Conservation (phyloP, 2,888 invertebrate genomes). For the Cancer borealis region DNA sequence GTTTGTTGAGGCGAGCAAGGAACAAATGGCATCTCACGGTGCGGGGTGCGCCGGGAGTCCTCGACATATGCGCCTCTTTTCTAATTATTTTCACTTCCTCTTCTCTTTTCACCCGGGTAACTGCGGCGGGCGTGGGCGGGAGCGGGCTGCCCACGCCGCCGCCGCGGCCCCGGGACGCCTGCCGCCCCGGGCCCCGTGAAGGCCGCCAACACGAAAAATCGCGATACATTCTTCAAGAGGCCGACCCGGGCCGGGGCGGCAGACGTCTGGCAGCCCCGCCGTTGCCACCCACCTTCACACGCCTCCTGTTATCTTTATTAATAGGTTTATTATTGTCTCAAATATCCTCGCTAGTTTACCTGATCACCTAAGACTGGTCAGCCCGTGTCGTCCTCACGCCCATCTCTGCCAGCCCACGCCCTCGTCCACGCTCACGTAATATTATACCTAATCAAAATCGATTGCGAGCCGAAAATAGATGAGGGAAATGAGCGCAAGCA, state of each 20-base stretch:
- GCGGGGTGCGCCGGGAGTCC: slow-evolving; percentile 63
- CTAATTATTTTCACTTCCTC: slow-evolving; percentile 69
- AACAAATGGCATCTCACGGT: slow-evolving; percentile 70
- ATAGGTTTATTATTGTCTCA: slow-evolving; percentile 64
- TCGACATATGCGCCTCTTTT: slow-evolving; percentile 72
- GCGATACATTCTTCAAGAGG: slow-evolving; percentile 62
- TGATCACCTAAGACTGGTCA: not conserved
- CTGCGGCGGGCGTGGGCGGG: slow-evolving; percentile 31
- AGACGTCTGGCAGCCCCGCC: slow-evolving; percentile 56
- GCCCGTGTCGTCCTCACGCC: not conserved
- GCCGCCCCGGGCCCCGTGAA: not conserved
- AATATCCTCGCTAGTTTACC: slow-evolving; percentile 53
- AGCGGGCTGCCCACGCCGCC: not conserved
- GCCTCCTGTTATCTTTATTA: slow-evolving; percentile 66
- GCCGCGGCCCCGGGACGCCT: slow-evolving; percentile 1
- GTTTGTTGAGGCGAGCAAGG: slow-evolving; percentile 58
- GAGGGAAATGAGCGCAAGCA: slow-evolving; percentile 44
- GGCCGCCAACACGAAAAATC: slow-evolving; percentile 50
- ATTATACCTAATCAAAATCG: slow-evolving; percentile 65
- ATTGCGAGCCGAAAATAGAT: slow-evolving; percentile 62
- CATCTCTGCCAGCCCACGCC: too few relatives aligned
- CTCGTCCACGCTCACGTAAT: not conserved
- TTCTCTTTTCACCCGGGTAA: slow-evolving; percentile 27
- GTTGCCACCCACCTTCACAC: slow-evolving; percentile 66
- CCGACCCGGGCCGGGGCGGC: slow-evolving; percentile 35